These are phyloP conservation scores for Eurytoma californica DNA, from an alignment of 2,888 invertebrate species.

Conservation along the genomic window DNA sequence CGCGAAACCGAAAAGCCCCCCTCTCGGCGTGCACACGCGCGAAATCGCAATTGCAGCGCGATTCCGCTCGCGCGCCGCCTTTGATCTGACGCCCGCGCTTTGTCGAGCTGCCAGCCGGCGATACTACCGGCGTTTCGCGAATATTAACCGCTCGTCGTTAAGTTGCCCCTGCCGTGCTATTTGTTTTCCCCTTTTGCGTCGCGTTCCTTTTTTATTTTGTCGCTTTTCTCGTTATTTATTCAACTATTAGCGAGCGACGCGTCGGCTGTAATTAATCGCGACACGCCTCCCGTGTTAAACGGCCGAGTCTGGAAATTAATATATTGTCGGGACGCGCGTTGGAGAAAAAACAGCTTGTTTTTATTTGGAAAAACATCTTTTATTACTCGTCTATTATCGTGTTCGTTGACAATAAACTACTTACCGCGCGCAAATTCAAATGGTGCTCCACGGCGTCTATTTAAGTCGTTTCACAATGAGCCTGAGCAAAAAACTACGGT, in stretches of 20 bases:
- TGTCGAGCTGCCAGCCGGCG: not conserved
- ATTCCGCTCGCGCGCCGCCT: conserved; percentile 15
- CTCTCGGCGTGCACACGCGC: not conserved
- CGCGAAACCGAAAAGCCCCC: conserved; percentile 9
- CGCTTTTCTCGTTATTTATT: no score
- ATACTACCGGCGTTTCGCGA: no score
- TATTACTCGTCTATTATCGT: no score
- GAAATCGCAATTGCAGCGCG: not conserved
- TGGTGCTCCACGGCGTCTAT: no score
- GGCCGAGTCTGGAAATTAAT: conserved; percentile 23
- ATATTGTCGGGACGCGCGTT: not conserved
- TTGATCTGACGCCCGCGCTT: not conserved
- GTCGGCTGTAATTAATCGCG: conserved; percentile 29
- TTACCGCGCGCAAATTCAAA: no score
- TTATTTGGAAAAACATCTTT: no score
- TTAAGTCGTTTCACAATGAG: no score
- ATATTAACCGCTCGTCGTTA: no score
- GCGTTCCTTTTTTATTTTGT: not conserved
- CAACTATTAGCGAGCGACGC: not conserved
- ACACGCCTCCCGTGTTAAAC: conserved; percentile 19
- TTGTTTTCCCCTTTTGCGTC: no score
- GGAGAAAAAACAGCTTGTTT: not conserved
- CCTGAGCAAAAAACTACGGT: no score
- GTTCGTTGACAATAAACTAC: no score
- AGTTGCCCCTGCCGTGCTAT: not conserved